These are phyloP conservation scores for Chrysodeixis includens DNA, from an alignment of 2,888 invertebrate species.

Conservation along the genomic window DNA sequence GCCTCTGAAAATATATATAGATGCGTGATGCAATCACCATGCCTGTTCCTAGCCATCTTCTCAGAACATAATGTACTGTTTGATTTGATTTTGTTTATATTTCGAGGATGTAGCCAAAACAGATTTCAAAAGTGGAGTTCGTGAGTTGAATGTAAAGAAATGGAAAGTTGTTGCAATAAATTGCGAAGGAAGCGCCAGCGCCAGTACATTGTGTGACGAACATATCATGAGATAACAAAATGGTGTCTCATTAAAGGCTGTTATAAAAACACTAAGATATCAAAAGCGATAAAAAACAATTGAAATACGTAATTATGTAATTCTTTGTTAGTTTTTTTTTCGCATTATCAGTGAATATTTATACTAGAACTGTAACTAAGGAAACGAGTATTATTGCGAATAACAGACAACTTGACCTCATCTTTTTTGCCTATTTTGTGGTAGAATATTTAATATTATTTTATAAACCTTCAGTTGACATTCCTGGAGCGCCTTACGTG, in stretches of 20 bases:
- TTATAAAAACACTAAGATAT: conserved; percentile 22
- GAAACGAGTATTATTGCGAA: not conserved
- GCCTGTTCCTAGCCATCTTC: conserved; percentile 65
- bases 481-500: not conserved
- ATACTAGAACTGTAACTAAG: not conserved
- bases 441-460: not conserved
- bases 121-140: conserved; percentile 37
- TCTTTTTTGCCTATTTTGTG: too few species aligned
- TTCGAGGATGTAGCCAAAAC: conserved; percentile 53
- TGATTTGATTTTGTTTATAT: conserved; percentile 59
- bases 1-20: conserved; percentile 74
- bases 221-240: conserved; percentile 18
- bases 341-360: not conserved
- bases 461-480: not conserved
- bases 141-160: conserved; percentile 50
- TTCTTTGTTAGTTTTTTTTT: conserved; percentile 26
- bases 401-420: not conserved
- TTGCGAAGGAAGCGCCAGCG: conserved; percentile 13
- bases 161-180: conserved; percentile 44
- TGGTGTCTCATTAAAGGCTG: conserved; percentile 17
- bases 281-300: conserved; percentile 31
- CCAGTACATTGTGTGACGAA: conserved; percentile 11
- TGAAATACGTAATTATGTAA: conserved; percentile 9
- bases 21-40: conserved; percentile 70
- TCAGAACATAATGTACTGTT: conserved; percentile 59